Conservation (phyloP, 2,113 vertebrate genomes). For the Tachycineta bicolor region DNA sequence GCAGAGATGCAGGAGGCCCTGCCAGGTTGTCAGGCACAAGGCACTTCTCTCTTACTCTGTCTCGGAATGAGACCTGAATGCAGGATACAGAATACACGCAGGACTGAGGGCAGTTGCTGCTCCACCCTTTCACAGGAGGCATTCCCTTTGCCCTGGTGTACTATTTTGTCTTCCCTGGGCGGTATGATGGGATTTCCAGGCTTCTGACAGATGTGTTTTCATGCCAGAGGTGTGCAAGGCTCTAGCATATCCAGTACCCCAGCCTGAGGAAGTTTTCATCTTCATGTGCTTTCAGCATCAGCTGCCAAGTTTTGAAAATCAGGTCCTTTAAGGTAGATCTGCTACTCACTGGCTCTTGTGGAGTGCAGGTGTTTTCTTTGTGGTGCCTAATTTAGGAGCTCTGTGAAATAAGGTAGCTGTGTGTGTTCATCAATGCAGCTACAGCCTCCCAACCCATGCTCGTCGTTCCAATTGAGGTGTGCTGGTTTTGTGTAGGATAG, state of each 20-base stretch:
- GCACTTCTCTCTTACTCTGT: neutral
- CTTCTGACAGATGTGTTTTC: neutral
- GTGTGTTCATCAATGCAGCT: neutral
- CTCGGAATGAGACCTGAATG: fast-evolving
- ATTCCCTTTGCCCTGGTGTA: neutral
- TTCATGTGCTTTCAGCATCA: neutral
- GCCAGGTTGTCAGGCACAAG: neutral
- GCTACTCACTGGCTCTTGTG: neutral
- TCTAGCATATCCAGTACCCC: fast-evolving
- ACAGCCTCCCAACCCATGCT: neutral
- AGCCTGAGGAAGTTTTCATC: neutral
- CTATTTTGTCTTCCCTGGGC: neutral
- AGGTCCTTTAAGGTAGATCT: neutral
- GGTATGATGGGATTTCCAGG: neutral
- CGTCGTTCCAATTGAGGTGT: neutral
- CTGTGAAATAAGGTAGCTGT: neutral
- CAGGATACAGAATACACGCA: neutral
- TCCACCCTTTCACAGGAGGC: neutral
- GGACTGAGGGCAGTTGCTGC: neutral
- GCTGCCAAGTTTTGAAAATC: neutral
- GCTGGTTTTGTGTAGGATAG: neutral
- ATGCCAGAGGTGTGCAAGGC: neutral
- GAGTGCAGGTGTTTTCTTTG: neutral
- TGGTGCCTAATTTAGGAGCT: neutral
- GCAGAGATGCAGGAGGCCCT: neutral